Conservation (phyloP, 2,113 vertebrate species). For the Excalfactoria chinensis region DNA sequence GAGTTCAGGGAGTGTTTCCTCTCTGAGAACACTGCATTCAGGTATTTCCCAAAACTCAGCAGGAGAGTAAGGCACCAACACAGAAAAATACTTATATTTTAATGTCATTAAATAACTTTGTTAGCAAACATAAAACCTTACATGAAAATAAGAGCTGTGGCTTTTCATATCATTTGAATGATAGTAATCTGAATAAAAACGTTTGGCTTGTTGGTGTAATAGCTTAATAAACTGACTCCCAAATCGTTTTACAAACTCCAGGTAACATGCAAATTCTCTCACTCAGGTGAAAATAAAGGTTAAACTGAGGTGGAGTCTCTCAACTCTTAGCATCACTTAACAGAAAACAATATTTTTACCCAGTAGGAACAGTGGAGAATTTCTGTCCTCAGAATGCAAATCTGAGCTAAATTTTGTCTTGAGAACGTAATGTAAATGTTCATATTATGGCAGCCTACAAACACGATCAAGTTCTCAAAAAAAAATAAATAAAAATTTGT, state of each 20-base stretch:
- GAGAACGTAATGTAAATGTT: not conserved
- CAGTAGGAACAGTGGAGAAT: not conserved
- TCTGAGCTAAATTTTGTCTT: constrained; percentile 21
- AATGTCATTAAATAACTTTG: constrained; percentile 53
- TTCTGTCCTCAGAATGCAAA: not conserved
- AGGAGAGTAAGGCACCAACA: constrained; percentile 28
- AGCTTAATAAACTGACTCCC: constrained; percentile 27
- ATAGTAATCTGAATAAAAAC: not conserved
- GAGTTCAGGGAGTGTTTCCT: not conserved
- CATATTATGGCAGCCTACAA: not conserved
- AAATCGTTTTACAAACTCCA: not conserved
- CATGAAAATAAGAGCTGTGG: constrained; percentile 1
- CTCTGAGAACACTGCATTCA: not conserved
- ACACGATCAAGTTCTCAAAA: not conserved
- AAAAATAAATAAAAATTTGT: constrained; percentile 35
- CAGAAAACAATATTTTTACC: not conserved
- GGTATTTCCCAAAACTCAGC: not conserved
- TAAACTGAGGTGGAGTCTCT: not conserved
- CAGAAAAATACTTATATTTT: constrained; percentile 22
- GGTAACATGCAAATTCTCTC: not conserved
- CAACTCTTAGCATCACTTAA: not conserved
- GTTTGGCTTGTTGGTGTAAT: constrained; percentile 4
- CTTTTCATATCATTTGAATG: not conserved
- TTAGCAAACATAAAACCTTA: constrained; percentile 21
- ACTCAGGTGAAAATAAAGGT: not conserved